Base-by-base conservation (phyloP, 2,888 invertebrate genomes). In the Thereva nobilitata region DNA sequence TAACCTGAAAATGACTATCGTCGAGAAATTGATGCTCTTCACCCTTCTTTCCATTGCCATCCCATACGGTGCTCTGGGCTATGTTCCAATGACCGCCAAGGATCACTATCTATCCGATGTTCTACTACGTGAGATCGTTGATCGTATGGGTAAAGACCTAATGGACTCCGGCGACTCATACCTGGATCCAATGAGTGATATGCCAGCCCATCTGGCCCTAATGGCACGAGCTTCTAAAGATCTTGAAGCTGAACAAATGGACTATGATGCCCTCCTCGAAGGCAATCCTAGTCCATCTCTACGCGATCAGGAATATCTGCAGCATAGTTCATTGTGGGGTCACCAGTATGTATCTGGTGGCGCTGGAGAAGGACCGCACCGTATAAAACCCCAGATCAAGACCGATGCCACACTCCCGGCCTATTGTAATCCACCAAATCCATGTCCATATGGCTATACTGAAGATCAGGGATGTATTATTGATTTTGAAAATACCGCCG, bases 371-470 rank as follows among this genome's bases (percentile, higher is more conserved):
- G 76, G 76, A 7, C 80, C 78, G 9, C 79, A 76, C 69, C 77
- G 77, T 10, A 74, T 77, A 9, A 79, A 78, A 42, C 72, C 78
- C 72, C 89, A 92, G 79, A 88, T 95, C 56, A 97, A 97, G 82
- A 89, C 92, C 4, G 97, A 98, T 77, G 91, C 92, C 7, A 89
- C 91, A 9, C 84, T 99, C 67, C 98, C 98, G 0, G 97, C 98
- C 23, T 99, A 99, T 82, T 99, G 99, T 80, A 97, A 97, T 80
- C 99, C 99, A 1, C 98, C 98, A 2, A 99, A 99, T 81, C 99
- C 99, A 0, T 99, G 99, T 77, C 99, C 98, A 2, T 87, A 93
- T 68, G 98, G 97, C 72, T 97, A 93, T 77, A 75, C 80, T 86
- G 94, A 88, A 74, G 89, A 90, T 53, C 92, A 95, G 81, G 93